Conservation (phyloP, 1,140 invertebrate genomes). For the Brachystomella parvula region DNA sequence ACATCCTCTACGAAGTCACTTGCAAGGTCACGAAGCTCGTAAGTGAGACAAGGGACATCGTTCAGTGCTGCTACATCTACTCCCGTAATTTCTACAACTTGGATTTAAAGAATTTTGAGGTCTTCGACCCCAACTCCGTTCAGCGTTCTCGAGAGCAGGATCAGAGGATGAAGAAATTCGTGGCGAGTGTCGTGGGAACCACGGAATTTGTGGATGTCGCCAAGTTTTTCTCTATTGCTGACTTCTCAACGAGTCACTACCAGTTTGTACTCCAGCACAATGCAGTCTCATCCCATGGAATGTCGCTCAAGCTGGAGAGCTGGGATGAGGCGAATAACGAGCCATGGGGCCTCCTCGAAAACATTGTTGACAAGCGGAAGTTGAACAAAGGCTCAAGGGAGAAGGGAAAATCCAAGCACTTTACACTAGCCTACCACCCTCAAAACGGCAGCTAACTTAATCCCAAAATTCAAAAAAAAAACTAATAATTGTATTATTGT, state of each 20-base stretch:
- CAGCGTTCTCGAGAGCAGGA: not conserved
- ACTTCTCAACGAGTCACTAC: slow-evolving; percentile 24
- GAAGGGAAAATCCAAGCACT: not conserved
- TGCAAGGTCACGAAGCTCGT: slow-evolving; percentile 10
- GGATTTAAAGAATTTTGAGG: slow-evolving; percentile 20
- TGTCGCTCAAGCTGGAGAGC: slow-evolving; percentile 17
- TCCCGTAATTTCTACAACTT: slow-evolving; percentile 25
- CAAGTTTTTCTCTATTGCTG: slow-evolving; percentile 17
- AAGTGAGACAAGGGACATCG: slow-evolving; percentile 24
- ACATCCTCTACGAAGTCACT: slow-evolving; percentile 20
- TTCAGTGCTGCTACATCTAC: slow-evolving; percentile 28
- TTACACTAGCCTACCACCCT: not conserved
- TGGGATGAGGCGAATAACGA: slow-evolving; percentile 1
- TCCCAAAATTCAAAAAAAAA: too few species aligned
- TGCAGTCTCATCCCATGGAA: slow-evolving; percentile 6
- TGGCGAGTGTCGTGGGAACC: not conserved
- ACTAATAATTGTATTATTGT: too few species aligned
- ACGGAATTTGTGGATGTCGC: slow-evolving; percentile 12
- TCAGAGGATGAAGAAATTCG: slow-evolving; percentile 1
- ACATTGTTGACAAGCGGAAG: not conserved
- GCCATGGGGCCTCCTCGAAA: not conserved
- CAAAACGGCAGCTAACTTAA: too few species aligned
- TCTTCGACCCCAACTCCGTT: slow-evolving; percentile 6
- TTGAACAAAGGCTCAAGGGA: not conserved
- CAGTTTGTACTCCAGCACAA: slow-evolving; percentile 20